These are phyloP conservation scores for Poeciliopsis turrubarensis DNA, from an alignment of 2,113 vertebrate genomes.

Conservation along the genomic window DNA sequence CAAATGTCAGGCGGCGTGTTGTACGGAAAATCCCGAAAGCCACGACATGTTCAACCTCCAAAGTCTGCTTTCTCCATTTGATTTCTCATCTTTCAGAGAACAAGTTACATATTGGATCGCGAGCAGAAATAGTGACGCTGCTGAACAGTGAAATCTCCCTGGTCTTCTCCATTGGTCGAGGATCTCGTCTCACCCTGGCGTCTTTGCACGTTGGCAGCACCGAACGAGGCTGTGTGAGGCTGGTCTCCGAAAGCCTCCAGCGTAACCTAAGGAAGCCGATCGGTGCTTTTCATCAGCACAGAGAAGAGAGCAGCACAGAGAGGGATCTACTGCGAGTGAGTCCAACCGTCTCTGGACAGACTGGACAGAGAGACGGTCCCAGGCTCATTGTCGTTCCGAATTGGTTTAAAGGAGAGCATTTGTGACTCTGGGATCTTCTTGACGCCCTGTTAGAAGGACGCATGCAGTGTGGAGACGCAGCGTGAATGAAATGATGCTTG, in stretches of 20 bases:
- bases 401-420: neutral
- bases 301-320: slow-evolving; percentile 18
- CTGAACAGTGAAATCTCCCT: slow-evolving; percentile 24
- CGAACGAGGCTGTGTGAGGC: slow-evolving; percentile 35
- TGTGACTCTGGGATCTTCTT: neutral
- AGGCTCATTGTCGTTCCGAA: neutral
- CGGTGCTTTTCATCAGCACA: slow-evolving; percentile 18
- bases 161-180: slow-evolving; percentile 9
- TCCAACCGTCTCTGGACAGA: slow-evolving; percentile 12
- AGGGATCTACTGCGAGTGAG: slow-evolving; percentile 20
- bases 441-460: neutral
- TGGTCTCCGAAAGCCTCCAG: slow-evolving; percentile 27
- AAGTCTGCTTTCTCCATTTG: neutral
- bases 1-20: neutral
- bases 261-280: slow-evolving; percentile 30
- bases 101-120: too few relatives aligned
- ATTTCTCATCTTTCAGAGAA: neutral
- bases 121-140: neutral
- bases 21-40: neutral
- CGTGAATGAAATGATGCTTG: slow-evolving; percentile 14
- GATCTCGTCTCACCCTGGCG: slow-evolving; percentile 57
- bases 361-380: slow-evolving; percentile 16
- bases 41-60: neutral
- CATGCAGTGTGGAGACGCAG: neutral
- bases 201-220: slow-evolving; percentile 44